phyloP scores from a whole-genome alignment of 2,113 vertebrate genomes.

The Poeciliopsis prolifica region DNA sequence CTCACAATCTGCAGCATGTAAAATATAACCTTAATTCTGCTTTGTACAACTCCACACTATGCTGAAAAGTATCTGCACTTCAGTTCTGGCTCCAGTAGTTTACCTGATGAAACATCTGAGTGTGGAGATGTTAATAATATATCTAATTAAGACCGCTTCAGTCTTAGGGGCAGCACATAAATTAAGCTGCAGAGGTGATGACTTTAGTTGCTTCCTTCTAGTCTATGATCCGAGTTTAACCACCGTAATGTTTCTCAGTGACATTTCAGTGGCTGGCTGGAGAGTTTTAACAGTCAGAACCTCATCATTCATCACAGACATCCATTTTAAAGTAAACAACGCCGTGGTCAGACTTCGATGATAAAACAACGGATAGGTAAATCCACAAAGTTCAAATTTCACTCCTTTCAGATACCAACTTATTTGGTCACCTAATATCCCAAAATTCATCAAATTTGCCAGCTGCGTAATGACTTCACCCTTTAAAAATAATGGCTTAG shows the following conservation, averaged over 20 bases:
- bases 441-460: background rate
- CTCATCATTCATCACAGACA: background rate
- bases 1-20: background rate
- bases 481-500: too few relatives aligned
- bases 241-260: background rate
- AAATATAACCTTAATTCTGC: background rate
- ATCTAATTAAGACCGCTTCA: constrained; percentile 14
- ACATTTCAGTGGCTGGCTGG: background rate
- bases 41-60: background rate
- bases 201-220: constrained; percentile 11
- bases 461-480: background rate
- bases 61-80: background rate
- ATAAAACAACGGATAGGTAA: background rate
- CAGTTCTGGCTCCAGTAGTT: background rate
- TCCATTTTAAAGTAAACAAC: background rate
- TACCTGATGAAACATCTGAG: constrained; percentile 6
- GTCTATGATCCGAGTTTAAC: constrained; percentile 2
- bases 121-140: constrained; percentile 18
- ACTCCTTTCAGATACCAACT: background rate
- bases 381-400: background rate
- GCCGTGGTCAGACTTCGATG: background rate
- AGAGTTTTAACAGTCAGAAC: background rate
- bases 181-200: constrained; percentile 18
- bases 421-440: too few relatives aligned
- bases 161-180: constrained; percentile 18